Evolutionary conservation across 1,140 invertebrate genomes (phyloP), one percentile per base, ranked within the genome.

Genomic region (Zeugodacus cucurbitae): DNA sequence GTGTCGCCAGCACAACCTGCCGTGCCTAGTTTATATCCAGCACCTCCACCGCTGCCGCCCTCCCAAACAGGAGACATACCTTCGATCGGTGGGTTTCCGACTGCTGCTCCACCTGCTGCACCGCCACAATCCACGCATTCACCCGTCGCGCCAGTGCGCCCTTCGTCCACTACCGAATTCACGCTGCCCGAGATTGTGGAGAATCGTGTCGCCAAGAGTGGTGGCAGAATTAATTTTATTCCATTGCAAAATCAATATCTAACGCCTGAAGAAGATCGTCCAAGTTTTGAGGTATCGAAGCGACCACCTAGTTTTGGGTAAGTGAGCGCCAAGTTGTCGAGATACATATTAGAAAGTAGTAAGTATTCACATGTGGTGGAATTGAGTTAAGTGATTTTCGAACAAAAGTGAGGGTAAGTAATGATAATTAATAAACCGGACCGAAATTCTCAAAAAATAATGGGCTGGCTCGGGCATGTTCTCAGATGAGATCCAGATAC

Each of bases 181-280:
- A 89, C 54, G 17, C 58, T 93, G 57, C 92, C 92, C 5, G 92
- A 93, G 64, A 91, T 93, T 3, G 89, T 93, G 4, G 92, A 93
- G 59, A 93, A 93, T 78, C 91, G 92, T 37, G 91, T 89, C 58
- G 62, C 74, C 37, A 64, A 89, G 70, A 86, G 67, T 58, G 87
- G 62, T 22, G 41, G 74, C n/a, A 89, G 87, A 7, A 29, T 70
- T 0, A 89, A 57, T 10, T 93, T 93, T 88, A 93, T 93, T 88
- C 92, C 92, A 5, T 64, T 93, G 0, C 89, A 82, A 26, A 90
- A 91, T n/a, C 88, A 92, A 20, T 93, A 93, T 88, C 37, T 92
- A 8, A 90, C 91, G 6, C 92, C 92, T 0, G 87, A 89, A 8
- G 91, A 91, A 17, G 89, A 92, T 58, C 90, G 90, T 0, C 92